Percentiles rank a stretch among this genome's conserved stretches.
These are phyloP conservation scores for Drosophila prosaltans DNA, from an alignment of 1,140 invertebrate species.

Conservation along the genomic window DNA sequence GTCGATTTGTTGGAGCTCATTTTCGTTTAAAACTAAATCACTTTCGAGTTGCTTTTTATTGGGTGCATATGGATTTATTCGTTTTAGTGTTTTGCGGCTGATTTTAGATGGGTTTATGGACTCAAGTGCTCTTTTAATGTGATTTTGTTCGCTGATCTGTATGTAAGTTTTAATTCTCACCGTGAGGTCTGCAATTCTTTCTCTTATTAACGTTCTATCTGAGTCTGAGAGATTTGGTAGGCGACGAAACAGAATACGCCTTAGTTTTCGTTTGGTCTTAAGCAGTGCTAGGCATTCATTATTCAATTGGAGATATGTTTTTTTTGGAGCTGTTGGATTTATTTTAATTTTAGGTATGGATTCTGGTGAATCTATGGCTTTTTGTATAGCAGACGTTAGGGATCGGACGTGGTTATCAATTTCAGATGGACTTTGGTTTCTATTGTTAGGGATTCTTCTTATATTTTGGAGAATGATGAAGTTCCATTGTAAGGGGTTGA, in stretches of 20 bases:
- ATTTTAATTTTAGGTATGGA: slow-evolving; percentile 6
- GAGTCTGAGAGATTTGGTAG: too few relatives aligned
- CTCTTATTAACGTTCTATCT: too few relatives aligned
- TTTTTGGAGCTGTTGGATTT: neutral
- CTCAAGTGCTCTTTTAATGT: too few relatives aligned
- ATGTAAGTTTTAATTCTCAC: too few relatives aligned
- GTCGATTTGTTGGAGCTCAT: too few relatives aligned
- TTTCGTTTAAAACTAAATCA: too few relatives aligned
- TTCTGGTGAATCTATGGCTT: slow-evolving; percentile 12
- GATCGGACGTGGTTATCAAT: neutral
- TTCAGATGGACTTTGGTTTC: neutral
- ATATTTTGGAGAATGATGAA: neutral
- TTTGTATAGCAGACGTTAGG: neutral
- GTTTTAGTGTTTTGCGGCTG: too few relatives aligned
- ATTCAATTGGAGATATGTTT: neutral
- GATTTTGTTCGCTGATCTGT: too few relatives aligned
- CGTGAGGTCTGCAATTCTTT: too few relatives aligned
- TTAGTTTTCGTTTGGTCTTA: neutral
- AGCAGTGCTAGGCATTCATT: neutral
- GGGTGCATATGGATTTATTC: too few relatives aligned
- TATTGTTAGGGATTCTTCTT: neutral
- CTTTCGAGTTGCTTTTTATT: too few relatives aligned
- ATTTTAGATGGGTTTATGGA: too few relatives aligned
- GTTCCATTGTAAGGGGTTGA: slow-evolving; percentile 2
- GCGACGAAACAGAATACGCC: neutral